A percentile compares a stretch with the other conserved stretches of the same genome.
Conservation (phyloP, 2,797 vertebrate species). For the Chanos chanos region DNA sequence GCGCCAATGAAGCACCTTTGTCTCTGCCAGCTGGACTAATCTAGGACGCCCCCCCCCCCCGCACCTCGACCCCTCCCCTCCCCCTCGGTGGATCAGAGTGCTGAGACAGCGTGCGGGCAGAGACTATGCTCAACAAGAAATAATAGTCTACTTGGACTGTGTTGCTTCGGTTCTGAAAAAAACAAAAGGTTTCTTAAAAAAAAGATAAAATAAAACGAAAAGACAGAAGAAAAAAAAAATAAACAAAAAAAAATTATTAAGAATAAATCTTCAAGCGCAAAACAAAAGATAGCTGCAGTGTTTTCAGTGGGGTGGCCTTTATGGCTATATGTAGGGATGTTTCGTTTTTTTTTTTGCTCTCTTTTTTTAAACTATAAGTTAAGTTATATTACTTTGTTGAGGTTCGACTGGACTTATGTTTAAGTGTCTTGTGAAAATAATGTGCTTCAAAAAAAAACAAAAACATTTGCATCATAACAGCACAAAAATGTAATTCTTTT, state of each 20-base stretch:
- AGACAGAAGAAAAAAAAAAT: constrained; percentile 16
- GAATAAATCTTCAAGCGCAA: constrained; percentile 6
- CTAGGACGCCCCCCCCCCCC: too few relatives aligned
- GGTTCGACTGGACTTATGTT: neutral
- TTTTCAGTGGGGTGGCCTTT: constrained; percentile 19
- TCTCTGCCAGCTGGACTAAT: too few relatives aligned
- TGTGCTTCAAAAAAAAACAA: constrained; percentile 1
- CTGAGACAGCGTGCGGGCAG: too few relatives aligned
- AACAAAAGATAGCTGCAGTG: constrained; percentile 16
- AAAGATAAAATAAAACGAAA: constrained; percentile 38
- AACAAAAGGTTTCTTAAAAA: constrained; percentile 34
- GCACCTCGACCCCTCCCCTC: too few relatives aligned
- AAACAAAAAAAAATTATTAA: neutral
- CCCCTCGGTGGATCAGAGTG: too few relatives aligned
- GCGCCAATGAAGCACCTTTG: too few relatives aligned
- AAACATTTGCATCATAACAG: neutral
- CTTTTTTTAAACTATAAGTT: constrained; percentile 21
- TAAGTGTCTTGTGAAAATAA: constrained; percentile 1
- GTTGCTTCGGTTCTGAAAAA: constrained; percentile 1
- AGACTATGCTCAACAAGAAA: neutral
- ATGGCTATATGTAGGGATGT: neutral
- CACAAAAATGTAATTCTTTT: neutral
- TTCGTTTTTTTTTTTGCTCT: constrained; percentile 8
- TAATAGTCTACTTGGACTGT: neutral
- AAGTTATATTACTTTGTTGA: constrained; percentile 53